Evolutionary conservation across 35 echinoderm and acorn worm genomes (phyloP).

Genomic region (Amphiura filiformis): DNA sequence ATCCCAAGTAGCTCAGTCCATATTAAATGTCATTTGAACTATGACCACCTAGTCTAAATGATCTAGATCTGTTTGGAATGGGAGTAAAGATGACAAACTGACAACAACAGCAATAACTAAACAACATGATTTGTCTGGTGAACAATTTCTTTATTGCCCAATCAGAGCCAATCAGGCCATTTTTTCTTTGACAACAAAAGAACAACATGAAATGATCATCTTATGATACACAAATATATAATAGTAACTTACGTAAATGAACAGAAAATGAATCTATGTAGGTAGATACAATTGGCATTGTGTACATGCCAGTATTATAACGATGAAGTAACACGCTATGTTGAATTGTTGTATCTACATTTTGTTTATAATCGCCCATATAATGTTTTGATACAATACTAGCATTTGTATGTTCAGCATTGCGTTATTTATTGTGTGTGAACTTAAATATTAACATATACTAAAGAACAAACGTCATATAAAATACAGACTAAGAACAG

Average conservation of each 20-base stretch:
- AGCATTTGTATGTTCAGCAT: too few species aligned
- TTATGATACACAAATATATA: background rate
- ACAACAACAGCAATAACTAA: background rate
- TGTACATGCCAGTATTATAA: background rate
- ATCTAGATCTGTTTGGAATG: too few species aligned
- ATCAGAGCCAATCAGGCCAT: background rate
- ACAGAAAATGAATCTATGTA: background rate
- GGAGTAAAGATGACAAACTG: too few species aligned
- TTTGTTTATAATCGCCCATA: background rate
- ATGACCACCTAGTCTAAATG: too few species aligned
- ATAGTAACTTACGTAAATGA: background rate
- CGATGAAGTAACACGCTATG: background rate
- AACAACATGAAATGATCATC: background rate
- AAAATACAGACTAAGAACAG: too few species aligned
- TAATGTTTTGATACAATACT: background rate
- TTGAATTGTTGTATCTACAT: background rate
- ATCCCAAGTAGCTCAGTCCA: too few species aligned
- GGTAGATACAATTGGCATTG: background rate
- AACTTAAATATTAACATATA: too few species aligned
- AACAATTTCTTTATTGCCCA: background rate
- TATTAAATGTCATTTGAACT: too few species aligned
- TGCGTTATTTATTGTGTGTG: too few species aligned
- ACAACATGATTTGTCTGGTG: background rate
- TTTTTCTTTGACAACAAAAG: background rate
- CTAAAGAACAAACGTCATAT: too few species aligned